Base-by-base conservation (phyloP, 2,888 invertebrate genomes). In the Chloroclysta siterata region DNA sequence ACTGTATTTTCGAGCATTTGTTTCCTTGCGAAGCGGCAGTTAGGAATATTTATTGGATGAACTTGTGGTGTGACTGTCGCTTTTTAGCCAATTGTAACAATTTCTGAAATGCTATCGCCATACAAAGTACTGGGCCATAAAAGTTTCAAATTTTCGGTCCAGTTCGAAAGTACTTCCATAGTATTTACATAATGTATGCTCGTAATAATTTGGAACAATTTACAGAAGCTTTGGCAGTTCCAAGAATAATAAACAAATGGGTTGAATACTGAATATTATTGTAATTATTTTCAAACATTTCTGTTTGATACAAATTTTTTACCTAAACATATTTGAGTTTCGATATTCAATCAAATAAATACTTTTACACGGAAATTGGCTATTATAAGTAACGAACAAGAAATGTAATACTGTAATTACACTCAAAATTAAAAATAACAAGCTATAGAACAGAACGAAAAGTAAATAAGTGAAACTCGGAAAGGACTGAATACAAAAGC, bases 31-130 rank as follows among this genome's bases (percentile, higher is more conserved):
- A 81, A 88, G 84, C 83, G 86, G 90, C 89, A 90, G 90, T 92
- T 92, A 88, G 84, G 88, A 85, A 88, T 90, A 92, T 91, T 92
- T 92, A 93, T 91, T 87, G 89, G 84, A 82, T 84, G 85, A 90
- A 92, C 89, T 92, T 90, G 89, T 84, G 84, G 85, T 86, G 82
- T 88, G 85, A 87, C 83, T 83, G 63, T 78, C 84, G 82, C 82
- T 90, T 89, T 90, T 91, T 87, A 85, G 87, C 84, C 89, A 84
- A 88, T 88, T 86, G 83, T 83, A 82, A 82, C 86, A 80, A 85
- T 87, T 87, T 85, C 80, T 84, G 81, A 51, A 61, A 54, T 28
- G 41, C 46, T 85, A 82, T 82, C 73, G 78, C 73, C 72, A 46
- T 77, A n/a, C 48, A 42, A 53, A 53, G 53, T 60, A 64, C 46